A percentile compares a stretch with the other conserved stretches of the same genome.
Conservation (phyloP, 2,113 vertebrate species). For the Hippocampus zosterae region DNA sequence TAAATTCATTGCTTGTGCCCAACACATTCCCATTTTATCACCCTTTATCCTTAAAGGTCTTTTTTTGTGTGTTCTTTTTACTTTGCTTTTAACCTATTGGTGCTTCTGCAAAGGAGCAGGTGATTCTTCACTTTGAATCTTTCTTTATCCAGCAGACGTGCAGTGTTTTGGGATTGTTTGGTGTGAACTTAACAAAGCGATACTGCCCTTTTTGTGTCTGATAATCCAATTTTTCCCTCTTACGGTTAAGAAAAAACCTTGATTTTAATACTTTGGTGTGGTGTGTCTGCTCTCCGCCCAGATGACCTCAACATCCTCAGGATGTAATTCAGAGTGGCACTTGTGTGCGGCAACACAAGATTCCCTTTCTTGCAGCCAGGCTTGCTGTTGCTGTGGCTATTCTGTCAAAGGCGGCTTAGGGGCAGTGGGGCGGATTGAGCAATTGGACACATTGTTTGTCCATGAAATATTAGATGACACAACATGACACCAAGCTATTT, state of each 20-base stretch:
- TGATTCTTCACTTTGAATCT: not conserved
- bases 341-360: conserved; percentile 42
- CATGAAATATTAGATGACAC: conserved; percentile 70
- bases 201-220: not conserved
- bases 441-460: conserved; percentile 63
- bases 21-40: not conserved
- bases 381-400: conserved; percentile 44
- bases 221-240: not conserved
- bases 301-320: conserved; percentile 38
- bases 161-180: not conserved
- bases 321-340: conserved; percentile 57
- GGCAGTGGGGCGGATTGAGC: conserved; percentile 55
- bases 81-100: too few species aligned
- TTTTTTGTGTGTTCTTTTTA: not conserved
- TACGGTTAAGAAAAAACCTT: not conserved
- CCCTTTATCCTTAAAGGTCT: not conserved
- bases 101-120: not conserved
- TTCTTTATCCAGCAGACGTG: not conserved
- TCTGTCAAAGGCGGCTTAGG: conserved; percentile 46
- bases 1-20: not conserved
- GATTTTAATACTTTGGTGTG: not conserved
- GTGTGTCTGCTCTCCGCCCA: conserved; percentile 15
- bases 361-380: conserved; percentile 34
- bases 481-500: conserved; percentile 60
- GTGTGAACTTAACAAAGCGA: not conserved